These are phyloP conservation scores for Microctenopoma stevenorrisi DNA, from an alignment of 2,797 vertebrate species.

Conservation along the genomic window DNA sequence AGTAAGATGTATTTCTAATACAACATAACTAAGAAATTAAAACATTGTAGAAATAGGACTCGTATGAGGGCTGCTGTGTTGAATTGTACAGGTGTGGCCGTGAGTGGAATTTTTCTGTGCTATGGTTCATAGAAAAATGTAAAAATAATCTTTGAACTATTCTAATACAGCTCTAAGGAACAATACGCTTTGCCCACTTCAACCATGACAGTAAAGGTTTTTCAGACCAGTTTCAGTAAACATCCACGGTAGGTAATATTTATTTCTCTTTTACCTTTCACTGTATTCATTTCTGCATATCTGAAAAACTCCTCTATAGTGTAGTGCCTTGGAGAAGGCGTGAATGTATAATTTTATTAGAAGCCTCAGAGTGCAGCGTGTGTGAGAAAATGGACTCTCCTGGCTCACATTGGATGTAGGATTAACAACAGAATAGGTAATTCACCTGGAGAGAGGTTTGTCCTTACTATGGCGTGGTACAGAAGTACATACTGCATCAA, in stretches of 20 bases:
- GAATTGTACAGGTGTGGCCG: too few relatives aligned
- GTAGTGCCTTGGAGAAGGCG: slow-evolving; percentile 1
- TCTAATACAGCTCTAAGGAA: slow-evolving; percentile 33
- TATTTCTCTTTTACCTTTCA: neutral
- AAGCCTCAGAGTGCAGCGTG: neutral
- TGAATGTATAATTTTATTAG: neutral
- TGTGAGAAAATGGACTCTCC: slow-evolving; percentile 26
- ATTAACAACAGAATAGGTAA: slow-evolving; percentile 37
- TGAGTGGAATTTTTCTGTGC: slow-evolving; percentile 51
- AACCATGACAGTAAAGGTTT: slow-evolving; percentile 5
- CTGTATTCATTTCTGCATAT: slow-evolving; percentile 8
- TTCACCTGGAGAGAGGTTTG: slow-evolving; percentile 73
- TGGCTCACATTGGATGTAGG: slow-evolving; percentile 10
- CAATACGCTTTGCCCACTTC: slow-evolving; percentile 34
- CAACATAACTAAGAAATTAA: too few relatives aligned
- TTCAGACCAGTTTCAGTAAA: slow-evolving; percentile 24
- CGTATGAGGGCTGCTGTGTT: too few relatives aligned
- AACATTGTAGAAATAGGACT: too few relatives aligned
- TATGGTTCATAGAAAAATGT: slow-evolving; percentile 41
- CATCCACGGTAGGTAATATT: slow-evolving; percentile 11
- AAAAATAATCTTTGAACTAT: slow-evolving; percentile 30
- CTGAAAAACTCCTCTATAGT: neutral
- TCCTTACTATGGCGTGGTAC: slow-evolving; percentile 55
- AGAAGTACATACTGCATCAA: slow-evolving; percentile 26
- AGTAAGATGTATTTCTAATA: too few relatives aligned